Evolutionary conservation across 64 coral and sea anemone genomes (phyloP).

Genomic region (Acropora tenuis): DNA sequence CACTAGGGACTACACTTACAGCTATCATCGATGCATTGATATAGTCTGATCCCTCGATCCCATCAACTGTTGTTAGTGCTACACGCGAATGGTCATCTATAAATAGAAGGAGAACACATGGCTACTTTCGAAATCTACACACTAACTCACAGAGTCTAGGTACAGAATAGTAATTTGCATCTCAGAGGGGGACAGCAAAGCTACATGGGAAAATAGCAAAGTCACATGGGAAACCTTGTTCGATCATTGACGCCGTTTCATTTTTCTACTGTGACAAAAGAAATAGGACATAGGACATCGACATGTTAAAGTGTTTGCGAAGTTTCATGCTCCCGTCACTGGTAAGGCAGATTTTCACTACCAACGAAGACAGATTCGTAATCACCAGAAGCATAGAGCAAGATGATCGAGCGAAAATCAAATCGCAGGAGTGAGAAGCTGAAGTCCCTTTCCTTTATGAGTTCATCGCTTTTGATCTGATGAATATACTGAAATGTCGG

Average conservation of each 20-base stretch:
- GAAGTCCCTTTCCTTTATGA: no score
- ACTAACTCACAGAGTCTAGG: no score
- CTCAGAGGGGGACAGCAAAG: no score
- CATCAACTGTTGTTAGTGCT: constrained; percentile 60
- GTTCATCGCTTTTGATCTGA: no score
- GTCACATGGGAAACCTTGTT: not conserved
- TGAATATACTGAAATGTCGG: no score
- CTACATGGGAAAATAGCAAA: not conserved
- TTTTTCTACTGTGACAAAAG: not conserved
- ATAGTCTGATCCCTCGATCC: constrained; percentile 66
- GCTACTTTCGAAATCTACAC: not conserved
- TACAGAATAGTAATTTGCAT: no score
- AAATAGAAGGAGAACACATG: not conserved
- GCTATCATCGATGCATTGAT: constrained; percentile 91
- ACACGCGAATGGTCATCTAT: constrained; percentile 95
- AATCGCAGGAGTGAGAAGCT: no score
- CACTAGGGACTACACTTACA: constrained; percentile 59
- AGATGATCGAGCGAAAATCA: no score
- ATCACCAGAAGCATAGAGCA: no score
- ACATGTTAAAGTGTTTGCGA: no score
- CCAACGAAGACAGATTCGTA: not conserved
- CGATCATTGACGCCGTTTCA: not conserved
- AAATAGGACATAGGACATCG: constrained; percentile 1
- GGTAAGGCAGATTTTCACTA: not conserved
- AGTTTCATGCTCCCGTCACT: no score